Percentiles rank a stretch among this genome's conserved stretches.
These are phyloP conservation scores for Papilio xuthus DNA, from an alignment of 1,140 invertebrate species.

Conservation along the genomic window DNA sequence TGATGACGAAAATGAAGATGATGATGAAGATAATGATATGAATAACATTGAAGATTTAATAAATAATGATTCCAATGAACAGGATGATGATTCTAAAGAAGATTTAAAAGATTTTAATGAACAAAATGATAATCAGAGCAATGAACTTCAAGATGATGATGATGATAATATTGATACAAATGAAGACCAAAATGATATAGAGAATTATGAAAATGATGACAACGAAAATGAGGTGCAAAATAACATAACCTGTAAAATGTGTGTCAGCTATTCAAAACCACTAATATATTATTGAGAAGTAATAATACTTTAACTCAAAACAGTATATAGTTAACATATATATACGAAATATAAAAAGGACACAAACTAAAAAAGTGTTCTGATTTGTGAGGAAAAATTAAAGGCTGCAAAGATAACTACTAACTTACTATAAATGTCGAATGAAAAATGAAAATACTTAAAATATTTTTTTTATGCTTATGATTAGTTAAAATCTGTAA, in stretches of 20 bases:
- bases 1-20: slow-evolving; percentile 40
- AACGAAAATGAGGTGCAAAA: slow-evolving; percentile 52
- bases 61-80: slow-evolving; percentile 11
- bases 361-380: neutral
- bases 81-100: slow-evolving; percentile 51
- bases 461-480: slow-evolving; percentile 1
- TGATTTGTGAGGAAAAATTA: neutral
- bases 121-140: slow-evolving; percentile 44
- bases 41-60: slow-evolving; percentile 22
- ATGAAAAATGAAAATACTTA: neutral
- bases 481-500: too few relatives aligned
- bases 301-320: neutral
- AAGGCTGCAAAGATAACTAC: neutral
- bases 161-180: slow-evolving; percentile 44
- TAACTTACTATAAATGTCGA: neutral
- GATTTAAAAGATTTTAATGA: slow-evolving; percentile 48
- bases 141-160: slow-evolving; percentile 54
- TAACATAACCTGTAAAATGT: slow-evolving; percentile 48
- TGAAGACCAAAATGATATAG: slow-evolving; percentile 3
- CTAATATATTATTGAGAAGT: neutral
- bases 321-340: neutral
- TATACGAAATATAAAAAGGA: neutral
- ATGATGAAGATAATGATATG: slow-evolving; percentile 34
- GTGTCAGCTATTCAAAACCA: slow-evolving; percentile 12
- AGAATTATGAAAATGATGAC: slow-evolving; percentile 45